Percentiles rank a stretch among this genome's conserved stretches.
These are phyloP conservation scores for Trinorchestia longiramus DNA, from an alignment of 1,140 invertebrate species.

Conservation along the genomic window DNA sequence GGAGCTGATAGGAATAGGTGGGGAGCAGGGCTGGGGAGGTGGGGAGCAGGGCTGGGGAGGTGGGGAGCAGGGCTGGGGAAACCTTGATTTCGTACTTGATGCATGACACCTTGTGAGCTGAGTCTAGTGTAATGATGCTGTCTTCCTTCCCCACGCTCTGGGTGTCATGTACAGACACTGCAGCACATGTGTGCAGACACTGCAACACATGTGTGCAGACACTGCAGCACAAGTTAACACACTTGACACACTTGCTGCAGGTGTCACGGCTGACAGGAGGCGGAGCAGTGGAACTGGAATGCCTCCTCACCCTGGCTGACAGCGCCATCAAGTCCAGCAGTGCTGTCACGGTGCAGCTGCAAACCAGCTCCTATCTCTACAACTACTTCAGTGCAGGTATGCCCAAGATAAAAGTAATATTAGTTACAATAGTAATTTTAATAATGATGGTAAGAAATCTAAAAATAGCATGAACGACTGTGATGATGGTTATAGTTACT, in stretches of 20 bases:
- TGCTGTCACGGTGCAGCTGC: not conserved
- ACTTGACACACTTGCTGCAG: not conserved
- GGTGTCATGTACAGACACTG: too few relatives aligned
- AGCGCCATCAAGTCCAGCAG: not conserved
- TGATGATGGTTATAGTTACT: too few relatives aligned
- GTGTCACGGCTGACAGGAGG: conserved; percentile 22
- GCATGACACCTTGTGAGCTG: too few relatives aligned
- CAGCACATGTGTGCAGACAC: too few relatives aligned
- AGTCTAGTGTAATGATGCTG: too few relatives aligned
- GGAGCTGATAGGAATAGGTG: not conserved
- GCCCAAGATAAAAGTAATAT: not conserved
- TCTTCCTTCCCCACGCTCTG: too few relatives aligned
- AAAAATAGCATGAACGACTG: too few relatives aligned
- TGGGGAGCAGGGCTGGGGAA: not conserved
- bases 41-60: not conserved
- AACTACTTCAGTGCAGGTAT: conserved; percentile 37
- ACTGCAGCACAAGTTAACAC: not conserved
- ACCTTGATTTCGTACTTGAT: too few relatives aligned
- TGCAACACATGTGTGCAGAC: too few relatives aligned
- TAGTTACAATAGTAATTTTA: not conserved
- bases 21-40: not conserved
- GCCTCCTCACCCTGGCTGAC: conserved; percentile 22
- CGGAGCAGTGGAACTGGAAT: conserved; percentile 1
- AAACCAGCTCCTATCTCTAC: not conserved
- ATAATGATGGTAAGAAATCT: too few relatives aligned